phyloP scores from a whole-genome alignment of 2,888 invertebrate species.

The Antheraea assamensis region DNA sequence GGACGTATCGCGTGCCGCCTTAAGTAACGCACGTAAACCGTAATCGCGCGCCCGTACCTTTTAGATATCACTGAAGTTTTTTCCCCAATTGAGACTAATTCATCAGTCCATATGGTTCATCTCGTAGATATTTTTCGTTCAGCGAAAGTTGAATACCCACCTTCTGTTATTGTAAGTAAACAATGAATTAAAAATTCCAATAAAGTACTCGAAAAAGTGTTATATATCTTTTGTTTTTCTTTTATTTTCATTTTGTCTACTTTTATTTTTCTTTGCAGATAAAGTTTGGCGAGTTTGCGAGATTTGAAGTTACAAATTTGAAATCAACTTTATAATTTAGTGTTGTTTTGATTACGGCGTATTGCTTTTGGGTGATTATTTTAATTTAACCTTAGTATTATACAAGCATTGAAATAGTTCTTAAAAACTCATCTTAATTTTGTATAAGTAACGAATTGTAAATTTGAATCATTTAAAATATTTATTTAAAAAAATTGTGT shows the following conservation, averaged over 20 bases:
- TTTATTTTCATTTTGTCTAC: constrained; percentile 36
- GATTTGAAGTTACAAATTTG: constrained; percentile 18
- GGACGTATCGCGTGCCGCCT: constrained; percentile 48
- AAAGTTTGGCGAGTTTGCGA: constrained; percentile 19
- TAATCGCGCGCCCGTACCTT: constrained; percentile 54
- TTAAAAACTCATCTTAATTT: background rate
- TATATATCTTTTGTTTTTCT: constrained; percentile 20
- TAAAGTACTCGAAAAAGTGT: background rate
- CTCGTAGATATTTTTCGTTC: constrained; percentile 90
- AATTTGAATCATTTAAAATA: background rate
- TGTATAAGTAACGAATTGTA: background rate
- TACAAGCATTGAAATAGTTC: background rate
- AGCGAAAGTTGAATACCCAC: constrained; percentile 89
- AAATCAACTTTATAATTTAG: constrained; percentile 7
- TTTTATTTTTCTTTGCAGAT: constrained; percentile 25
- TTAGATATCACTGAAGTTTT: constrained; percentile 47
- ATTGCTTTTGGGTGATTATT: background rate
- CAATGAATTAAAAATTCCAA: constrained; percentile 27
- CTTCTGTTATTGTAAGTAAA: constrained; percentile 88
- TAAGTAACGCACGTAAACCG: constrained; percentile 56
- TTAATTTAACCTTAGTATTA: background rate
- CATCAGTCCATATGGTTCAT: constrained; percentile 90
- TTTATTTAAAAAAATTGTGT: background rate
- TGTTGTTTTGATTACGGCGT: constrained; percentile 16
- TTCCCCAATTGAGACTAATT: constrained; percentile 64